Conservation (phyloP, 1,140 invertebrate genomes). For the Onthophagus taurus region DNA sequence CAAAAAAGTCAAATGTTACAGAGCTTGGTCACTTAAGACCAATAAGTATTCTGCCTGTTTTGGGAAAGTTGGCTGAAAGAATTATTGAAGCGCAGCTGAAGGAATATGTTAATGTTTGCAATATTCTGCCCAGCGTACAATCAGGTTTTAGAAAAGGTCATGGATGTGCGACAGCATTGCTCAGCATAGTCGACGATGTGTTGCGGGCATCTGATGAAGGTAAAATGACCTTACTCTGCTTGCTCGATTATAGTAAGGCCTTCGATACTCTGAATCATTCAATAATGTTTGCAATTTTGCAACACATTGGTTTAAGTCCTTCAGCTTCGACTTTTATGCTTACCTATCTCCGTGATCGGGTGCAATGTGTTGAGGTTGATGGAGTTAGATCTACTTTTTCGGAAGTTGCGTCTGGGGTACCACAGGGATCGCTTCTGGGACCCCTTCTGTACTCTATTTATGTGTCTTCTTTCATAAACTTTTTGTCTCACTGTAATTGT, state of each 20-base stretch:
- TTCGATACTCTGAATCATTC: background rate
- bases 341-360: too few species aligned
- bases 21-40: background rate
- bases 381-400: too few species aligned
- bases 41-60: slow-evolving; percentile 2
- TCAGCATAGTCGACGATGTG: background rate
- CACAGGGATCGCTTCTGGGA: too few species aligned
- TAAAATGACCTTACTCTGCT: background rate
- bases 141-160: background rate
- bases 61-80: background rate
- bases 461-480: too few species aligned
- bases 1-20: background rate
- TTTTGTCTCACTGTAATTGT: too few species aligned
- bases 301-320: too few species aligned
- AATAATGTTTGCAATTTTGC: slow-evolving; percentile 1
- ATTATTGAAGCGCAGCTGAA: background rate
- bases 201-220: background rate
- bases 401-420: too few species aligned
- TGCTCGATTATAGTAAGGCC: background rate
- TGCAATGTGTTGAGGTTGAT: too few species aligned
- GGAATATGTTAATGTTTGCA: background rate
- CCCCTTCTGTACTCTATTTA: too few species aligned
- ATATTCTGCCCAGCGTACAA: background rate
- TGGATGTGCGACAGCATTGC: background rate
- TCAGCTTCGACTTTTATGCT: too few species aligned